Conservation (phyloP, 92 coral and sea anemone species). For the Siderastrea siderea region DNA sequence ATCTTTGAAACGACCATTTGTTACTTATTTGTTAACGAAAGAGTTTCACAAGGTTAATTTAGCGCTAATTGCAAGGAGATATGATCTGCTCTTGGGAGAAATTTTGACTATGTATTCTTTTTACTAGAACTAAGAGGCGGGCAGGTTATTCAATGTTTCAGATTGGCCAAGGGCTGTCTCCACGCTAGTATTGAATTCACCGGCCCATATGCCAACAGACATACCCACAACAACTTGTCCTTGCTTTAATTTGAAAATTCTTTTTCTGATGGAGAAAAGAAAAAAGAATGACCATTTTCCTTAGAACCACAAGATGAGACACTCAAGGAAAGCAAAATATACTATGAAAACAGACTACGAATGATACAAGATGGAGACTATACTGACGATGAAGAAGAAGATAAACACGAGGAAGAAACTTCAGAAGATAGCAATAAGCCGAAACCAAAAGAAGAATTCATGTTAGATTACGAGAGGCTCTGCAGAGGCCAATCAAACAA, state of each 20-base stretch:
- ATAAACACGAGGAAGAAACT: not conserved
- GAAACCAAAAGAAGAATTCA: constrained; percentile 65
- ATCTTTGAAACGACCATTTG: too few relatives aligned
- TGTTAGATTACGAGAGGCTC: constrained; percentile 79
- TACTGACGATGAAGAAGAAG: constrained; percentile 7
- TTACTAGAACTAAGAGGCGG: too few relatives aligned
- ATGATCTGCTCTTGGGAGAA: too few relatives aligned
- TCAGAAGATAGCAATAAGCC: not conserved
- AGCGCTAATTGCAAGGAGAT: too few relatives aligned
- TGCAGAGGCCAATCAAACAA: constrained; percentile 80
- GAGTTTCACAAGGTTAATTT: too few relatives aligned
- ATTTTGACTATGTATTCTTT: too few relatives aligned
- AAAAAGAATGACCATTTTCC: not conserved
- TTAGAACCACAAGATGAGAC: constrained; percentile 31
- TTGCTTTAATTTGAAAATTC: not conserved
- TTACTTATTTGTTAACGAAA: too few relatives aligned
- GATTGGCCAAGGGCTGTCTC: too few relatives aligned
- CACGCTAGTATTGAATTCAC: too few relatives aligned
- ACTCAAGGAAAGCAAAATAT: constrained; percentile 14
- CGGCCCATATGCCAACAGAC: too few relatives aligned
- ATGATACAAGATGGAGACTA: constrained; percentile 20
- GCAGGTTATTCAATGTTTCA: too few relatives aligned
- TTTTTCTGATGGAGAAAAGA: not conserved
- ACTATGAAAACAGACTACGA: constrained; percentile 15
- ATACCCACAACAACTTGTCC: not conserved